phyloP scores from a whole-genome alignment of 2,797 vertebrate genomes.

The Schizothorax lantsangensis region DNA sequence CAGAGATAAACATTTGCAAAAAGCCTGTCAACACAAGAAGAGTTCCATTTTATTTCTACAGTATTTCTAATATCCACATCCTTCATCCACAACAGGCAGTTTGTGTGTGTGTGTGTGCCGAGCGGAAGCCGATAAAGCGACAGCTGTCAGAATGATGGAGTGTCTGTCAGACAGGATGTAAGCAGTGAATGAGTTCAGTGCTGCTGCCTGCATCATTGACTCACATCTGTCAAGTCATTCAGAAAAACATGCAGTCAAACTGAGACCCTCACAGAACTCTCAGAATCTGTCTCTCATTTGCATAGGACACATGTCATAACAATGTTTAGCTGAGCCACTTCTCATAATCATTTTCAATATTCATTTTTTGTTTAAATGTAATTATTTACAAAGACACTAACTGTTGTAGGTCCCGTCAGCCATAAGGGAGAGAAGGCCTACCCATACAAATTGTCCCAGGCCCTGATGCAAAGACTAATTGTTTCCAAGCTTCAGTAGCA shows the following conservation, averaged over 20 bases:
- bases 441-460: background rate
- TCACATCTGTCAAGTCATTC: slow-evolving; percentile 40
- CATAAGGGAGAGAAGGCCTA: background rate
- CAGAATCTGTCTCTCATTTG: slow-evolving; percentile 14
- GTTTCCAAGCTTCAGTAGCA: background rate
- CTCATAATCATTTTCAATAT: background rate
- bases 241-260: slow-evolving; percentile 19
- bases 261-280: slow-evolving; percentile 11
- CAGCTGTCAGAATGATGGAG: slow-evolving; percentile 49
- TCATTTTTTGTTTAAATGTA: background rate
- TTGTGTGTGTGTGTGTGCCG: slow-evolving; percentile 22
- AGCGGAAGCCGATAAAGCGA: slow-evolving; percentile 39
- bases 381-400: slow-evolving; percentile 14
- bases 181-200: slow-evolving; percentile 33
- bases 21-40: background rate
- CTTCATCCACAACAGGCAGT: slow-evolving; percentile 26
- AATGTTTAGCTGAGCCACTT: background rate
- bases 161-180: slow-evolving; percentile 39
- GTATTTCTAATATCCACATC: slow-evolving; percentile 9
- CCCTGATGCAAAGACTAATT: background rate
- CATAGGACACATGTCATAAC: background rate
- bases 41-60: slow-evolving; percentile 1
- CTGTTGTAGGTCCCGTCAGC: background rate
- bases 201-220: slow-evolving; percentile 49
- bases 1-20: slow-evolving; percentile 21